A percentile compares a stretch with the other conserved stretches of the same genome.
phyloP scores from a whole-genome alignment of 2,888 invertebrate genomes.

The Dilophus febrilis region DNA sequence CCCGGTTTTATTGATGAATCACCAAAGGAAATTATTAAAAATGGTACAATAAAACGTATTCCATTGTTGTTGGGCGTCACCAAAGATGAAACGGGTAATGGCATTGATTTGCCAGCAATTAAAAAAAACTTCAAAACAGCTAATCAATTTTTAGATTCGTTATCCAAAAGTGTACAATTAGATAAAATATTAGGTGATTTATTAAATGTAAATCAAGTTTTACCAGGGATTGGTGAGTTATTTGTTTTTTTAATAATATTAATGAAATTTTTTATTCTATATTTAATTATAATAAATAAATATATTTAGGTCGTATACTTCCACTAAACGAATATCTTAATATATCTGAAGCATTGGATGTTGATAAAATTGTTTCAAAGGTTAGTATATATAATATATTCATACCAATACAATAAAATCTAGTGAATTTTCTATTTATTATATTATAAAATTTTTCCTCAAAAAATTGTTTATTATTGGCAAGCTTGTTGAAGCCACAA shows the following conservation, averaged over 20 bases:
- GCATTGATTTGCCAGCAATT: slow-evolving; percentile 26
- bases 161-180: slow-evolving; percentile 1
- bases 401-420: no score
- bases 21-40: slow-evolving; percentile 41
- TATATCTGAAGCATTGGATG: slow-evolving; percentile 19
- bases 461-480: neutral
- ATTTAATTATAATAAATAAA: neutral
- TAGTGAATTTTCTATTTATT: no score
- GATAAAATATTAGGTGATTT: neutral
- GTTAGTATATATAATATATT: no score
- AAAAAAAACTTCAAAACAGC: slow-evolving; percentile 22
- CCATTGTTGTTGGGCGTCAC: slow-evolving; percentile 58
- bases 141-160: slow-evolving; percentile 5
- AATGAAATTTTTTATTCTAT: neutral
- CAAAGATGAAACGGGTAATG: slow-evolving; percentile 46
- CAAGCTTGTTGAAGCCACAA: slow-evolving; percentile 31
- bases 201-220: neutral
- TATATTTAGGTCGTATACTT: neutral
- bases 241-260: neutral
- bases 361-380: slow-evolving; percentile 22
- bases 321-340: slow-evolving; percentile 17
- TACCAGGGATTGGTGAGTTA: slow-evolving; percentile 1
- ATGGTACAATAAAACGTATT: slow-evolving; percentile 35
- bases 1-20: slow-evolving; percentile 46
- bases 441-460: neutral